A percentile compares a stretch with the other conserved stretches of the same genome.
phyloP scores from a whole-genome alignment of 2,113 vertebrate genomes.

The Hucho hucho region DNA sequence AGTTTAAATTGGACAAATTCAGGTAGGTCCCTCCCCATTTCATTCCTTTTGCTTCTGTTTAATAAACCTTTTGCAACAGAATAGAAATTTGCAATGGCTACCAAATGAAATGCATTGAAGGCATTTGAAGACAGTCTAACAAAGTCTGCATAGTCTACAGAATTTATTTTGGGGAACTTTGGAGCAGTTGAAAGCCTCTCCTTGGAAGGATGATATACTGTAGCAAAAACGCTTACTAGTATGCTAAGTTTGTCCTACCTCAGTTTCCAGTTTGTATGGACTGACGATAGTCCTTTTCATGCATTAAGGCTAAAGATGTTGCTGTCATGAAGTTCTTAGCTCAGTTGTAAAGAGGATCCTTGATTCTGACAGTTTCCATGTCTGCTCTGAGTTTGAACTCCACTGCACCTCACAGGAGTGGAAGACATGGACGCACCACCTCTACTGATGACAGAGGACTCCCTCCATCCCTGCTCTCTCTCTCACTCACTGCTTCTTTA shows the following conservation, averaged over 20 bases:
- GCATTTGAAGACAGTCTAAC: too few species aligned
- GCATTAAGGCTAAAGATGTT: constrained; percentile 25
- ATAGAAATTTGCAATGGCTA: too few species aligned
- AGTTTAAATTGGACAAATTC: too few species aligned
- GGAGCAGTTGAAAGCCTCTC: too few species aligned
- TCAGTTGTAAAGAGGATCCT: constrained; percentile 25
- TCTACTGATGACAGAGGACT: constrained; percentile 33
- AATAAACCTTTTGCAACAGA: too few species aligned
- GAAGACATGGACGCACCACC: constrained; percentile 32
- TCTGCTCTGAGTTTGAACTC: constrained; percentile 31
- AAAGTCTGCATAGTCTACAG: too few species aligned
- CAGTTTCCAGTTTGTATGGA: constrained; percentile 27
- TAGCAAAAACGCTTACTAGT: too few species aligned
- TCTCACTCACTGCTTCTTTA: constrained; percentile 7
- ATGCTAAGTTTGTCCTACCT: constrained; percentile 42
- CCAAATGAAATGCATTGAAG: too few species aligned
- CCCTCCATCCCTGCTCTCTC: constrained; percentile 24
- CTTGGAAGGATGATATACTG: too few species aligned
- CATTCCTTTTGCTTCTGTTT: too few species aligned
- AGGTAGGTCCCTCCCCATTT: too few species aligned
- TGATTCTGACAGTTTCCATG: background rate
- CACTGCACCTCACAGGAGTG: constrained; percentile 30
- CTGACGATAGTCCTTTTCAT: constrained; percentile 24
- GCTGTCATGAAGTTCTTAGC: constrained; percentile 26
- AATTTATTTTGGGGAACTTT: too few species aligned